Conservation (phyloP, 1,140 invertebrate genomes). For the Sarcophaga bullata region DNA sequence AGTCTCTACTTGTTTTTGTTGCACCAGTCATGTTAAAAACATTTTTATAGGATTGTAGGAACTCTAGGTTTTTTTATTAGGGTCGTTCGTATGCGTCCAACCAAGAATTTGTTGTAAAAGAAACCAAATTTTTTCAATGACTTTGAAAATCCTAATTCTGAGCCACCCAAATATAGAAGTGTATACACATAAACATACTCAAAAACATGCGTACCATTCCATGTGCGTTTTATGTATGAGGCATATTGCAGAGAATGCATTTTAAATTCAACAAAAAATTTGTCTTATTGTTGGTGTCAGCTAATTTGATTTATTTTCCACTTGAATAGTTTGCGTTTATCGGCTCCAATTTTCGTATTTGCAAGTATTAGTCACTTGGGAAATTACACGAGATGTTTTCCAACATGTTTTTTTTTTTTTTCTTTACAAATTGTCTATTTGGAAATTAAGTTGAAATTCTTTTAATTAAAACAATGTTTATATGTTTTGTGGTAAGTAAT, state of each 20-base stretch:
- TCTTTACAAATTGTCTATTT: background rate
- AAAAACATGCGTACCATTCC: background rate
- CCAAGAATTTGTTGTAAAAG: too few relatives aligned
- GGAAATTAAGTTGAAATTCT: background rate
- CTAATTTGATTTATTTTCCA: constrained; percentile 37
- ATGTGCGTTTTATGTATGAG: background rate
- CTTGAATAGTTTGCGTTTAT: constrained; percentile 21
- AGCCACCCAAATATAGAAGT: background rate
- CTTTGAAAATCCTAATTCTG: background rate
- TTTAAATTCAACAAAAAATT: constrained; percentile 30
- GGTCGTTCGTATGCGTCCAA: too few relatives aligned
- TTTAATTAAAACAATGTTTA: constrained; percentile 20
- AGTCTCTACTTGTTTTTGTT: too few relatives aligned
- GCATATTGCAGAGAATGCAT: constrained; percentile 26
- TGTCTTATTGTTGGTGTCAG: constrained; percentile 30
- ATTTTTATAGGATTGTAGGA: too few relatives aligned
- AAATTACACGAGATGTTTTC: constrained; percentile 26
- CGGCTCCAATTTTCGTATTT: background rate
- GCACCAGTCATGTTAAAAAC: too few relatives aligned
- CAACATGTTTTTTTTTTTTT: background rate
- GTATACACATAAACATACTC: background rate
- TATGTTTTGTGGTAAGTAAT: background rate
- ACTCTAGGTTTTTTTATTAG: too few relatives aligned
- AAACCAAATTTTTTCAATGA: too few relatives aligned
- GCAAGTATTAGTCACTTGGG: background rate